Evolutionary conservation across 2,797 vertebrate species (phyloP).

Genomic region (Oreochromis grahami): DNA sequence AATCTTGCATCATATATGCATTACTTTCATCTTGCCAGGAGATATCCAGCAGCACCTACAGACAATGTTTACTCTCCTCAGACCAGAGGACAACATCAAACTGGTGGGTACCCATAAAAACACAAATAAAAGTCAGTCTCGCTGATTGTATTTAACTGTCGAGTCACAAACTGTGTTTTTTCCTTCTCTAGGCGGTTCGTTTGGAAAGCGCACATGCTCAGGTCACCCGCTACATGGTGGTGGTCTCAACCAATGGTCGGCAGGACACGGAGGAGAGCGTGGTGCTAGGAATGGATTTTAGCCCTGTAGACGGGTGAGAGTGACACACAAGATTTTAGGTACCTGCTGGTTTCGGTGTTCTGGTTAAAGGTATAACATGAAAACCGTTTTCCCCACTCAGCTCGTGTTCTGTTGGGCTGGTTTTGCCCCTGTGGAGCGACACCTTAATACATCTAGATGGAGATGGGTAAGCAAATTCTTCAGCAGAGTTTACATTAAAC

Average conservation of each 20-base stretch:
- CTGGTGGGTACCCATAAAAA: constrained; percentile 78
- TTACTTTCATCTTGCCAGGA: constrained; percentile 65
- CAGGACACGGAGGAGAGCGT: constrained; percentile 98
- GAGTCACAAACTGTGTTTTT: not conserved
- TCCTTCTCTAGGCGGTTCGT: constrained; percentile 84
- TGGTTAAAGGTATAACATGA: not conserved
- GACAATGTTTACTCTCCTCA: constrained; percentile 96
- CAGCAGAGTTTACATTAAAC: not conserved
- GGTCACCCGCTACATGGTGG: constrained; percentile 96
- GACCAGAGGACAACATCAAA: constrained; percentile 97
- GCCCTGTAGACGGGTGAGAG: constrained; percentile 85
- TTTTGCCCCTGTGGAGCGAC: constrained; percentile 97
- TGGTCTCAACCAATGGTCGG: constrained; percentile 94
- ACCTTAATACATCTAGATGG: constrained; percentile 97
- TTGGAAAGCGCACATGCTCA: constrained; percentile 89
- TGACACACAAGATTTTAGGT: not conserved
- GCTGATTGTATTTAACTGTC: not conserved
- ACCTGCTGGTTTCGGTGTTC: not conserved
- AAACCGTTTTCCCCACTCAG: constrained; percentile 55
- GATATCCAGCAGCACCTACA: constrained; percentile 98
- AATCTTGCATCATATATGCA: not conserved
- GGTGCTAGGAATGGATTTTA: constrained; percentile 96
- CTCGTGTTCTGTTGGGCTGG: constrained; percentile 92
- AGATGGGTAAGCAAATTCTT: constrained; percentile 85
- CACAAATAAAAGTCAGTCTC: not conserved